Base-by-base conservation (phyloP, 2,888 invertebrate genomes). In the Luperina testacea region DNA sequence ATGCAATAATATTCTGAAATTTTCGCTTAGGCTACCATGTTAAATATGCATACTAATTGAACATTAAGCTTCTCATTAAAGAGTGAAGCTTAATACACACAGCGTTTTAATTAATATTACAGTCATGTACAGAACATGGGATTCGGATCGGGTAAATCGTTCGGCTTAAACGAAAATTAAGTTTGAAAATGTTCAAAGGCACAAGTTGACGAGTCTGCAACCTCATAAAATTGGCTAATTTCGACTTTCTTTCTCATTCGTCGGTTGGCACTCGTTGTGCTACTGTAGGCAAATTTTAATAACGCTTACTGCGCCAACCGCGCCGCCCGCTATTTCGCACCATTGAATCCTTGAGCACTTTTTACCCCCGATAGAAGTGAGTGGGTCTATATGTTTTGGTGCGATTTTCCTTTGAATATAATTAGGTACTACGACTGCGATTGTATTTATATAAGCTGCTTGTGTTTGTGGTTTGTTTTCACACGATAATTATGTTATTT, bases 241-340 rank as follows among this genome's bases (percentile, higher is more conserved):
- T 94, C 87, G 91, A 91, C 92, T 92, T 94, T 93, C 92, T 94
- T 94, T 93, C 92, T 90, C 92, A 92, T 92, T 93, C 93, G 90
- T 90, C 90, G 91, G 90, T 90, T 92, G 93, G 93, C 92, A 89
- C 90, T 93, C 90, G 92, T 92, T 92, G 91, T 92, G 94, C 93
- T 84, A 87, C 90, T 90, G 93, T 94, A 94, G 94, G 94, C 94
- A 94, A 94, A 94, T 95, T 95, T 95, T 95, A 95, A 95, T 95
- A 95, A 94, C 92, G 95, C 94, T 94, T 94, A 94, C 94, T 91
- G 91, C 91, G 93, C 88, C 92, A 91, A 90, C 90, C 90, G 91
- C 90, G 88, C 89, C 85, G 92, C 90, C 85, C 86, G 92, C 90
- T 92, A 93, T 93, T 94, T 94, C 92, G 93, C 93, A 88, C 94